phyloP scores from a whole-genome alignment of 2,113 vertebrate species.

The Proteles cristata region DNA sequence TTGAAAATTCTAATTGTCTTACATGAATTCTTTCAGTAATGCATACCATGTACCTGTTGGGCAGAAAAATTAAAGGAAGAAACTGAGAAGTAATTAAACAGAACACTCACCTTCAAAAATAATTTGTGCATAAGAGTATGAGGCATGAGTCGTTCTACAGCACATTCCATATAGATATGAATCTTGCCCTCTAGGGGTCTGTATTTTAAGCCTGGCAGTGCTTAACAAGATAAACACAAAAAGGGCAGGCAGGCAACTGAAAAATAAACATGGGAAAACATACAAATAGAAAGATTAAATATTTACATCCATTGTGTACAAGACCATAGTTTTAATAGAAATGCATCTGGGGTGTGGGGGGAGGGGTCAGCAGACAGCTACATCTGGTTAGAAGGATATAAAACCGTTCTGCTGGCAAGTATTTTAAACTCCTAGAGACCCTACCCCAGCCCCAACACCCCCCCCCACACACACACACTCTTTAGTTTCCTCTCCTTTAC shows the following conservation, averaged over 20 bases:
- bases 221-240: neutral
- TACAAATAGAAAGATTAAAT: slow-evolving; percentile 43
- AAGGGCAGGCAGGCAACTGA: neutral
- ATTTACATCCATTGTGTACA: neutral
- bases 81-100: neutral
- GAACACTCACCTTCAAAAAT: neutral
- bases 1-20: neutral
- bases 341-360: neutral
- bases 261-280: slow-evolving; percentile 7
- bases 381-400: neutral
- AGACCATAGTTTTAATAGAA: neutral
- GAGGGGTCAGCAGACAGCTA: neutral
- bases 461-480: neutral
- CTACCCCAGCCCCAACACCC: neutral
- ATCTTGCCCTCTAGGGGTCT: neutral
- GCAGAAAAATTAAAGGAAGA: neutral
- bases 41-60: neutral
- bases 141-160: neutral
- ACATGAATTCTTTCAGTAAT: neutral
- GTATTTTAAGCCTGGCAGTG: neutral
- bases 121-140: neutral
- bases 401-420: neutral
- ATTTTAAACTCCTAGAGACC: neutral
- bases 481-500: neutral
- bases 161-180: neutral